Percentiles rank a stretch among this genome's conserved stretches.
phyloP scores from a whole-genome alignment of 2,888 invertebrate genomes.

The Plemyria rubiginata region DNA sequence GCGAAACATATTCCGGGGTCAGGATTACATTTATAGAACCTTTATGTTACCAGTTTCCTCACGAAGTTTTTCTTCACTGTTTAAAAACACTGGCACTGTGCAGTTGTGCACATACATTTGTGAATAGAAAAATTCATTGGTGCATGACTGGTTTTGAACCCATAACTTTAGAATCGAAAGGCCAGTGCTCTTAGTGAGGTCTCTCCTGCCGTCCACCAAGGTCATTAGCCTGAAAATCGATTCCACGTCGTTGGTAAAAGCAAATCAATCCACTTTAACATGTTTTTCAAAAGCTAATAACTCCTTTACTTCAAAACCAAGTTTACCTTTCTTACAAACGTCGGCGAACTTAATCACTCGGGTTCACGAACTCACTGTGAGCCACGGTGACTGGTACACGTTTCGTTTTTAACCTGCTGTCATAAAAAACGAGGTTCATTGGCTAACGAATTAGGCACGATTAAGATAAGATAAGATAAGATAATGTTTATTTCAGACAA shows the following conservation, averaged over 20 bases:
- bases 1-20: background rate
- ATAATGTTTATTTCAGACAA: too few species aligned
- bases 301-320: slow-evolving; percentile 41
- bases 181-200: too few species aligned
- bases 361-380: slow-evolving; percentile 55
- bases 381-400: slow-evolving; percentile 48
- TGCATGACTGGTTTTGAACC: too few species aligned
- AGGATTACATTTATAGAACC: too few species aligned
- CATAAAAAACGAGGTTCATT: slow-evolving; percentile 37
- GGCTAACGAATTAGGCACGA: slow-evolving; percentile 18
- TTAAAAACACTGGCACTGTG: too few species aligned
- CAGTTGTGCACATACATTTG: too few species aligned
- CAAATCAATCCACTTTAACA: slow-evolving; percentile 37
- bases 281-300: slow-evolving; percentile 41
- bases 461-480: too few species aligned
- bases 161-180: too few species aligned
- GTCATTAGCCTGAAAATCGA: background rate
- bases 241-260: slow-evolving; percentile 2
- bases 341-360: slow-evolving; percentile 54
- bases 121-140: too few species aligned
- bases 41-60: too few species aligned
- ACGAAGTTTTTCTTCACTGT: too few species aligned
- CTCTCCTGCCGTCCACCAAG: too few species aligned
- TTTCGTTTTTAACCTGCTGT: slow-evolving; percentile 46
- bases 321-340: slow-evolving; percentile 37